Evolutionary conservation across 2,888 invertebrate genomes (phyloP), one percentile per base, ranked within the genome.

Genomic region (Halocaridina rubra): DNA sequence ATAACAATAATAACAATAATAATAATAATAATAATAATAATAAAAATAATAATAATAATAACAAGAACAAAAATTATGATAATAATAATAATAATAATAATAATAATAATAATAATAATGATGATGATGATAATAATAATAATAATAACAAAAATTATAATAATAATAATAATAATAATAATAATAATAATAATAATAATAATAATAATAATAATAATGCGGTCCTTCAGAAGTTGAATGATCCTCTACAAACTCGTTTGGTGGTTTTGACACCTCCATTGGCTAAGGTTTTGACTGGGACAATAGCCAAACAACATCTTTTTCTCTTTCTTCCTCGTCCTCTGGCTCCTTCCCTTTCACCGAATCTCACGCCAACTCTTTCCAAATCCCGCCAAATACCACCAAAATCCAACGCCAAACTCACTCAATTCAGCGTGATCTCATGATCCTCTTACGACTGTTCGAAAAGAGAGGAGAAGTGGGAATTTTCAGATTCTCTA

Each of bases 311-410:
- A 3, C 24, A 64, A 19, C 67, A 67, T 16, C 67, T 24, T 7
- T 29, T 3, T 27, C 22, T 0, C 27, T 67, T 1, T n/a, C 69
- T 30, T 13, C 8, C 10, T 27, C 32, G 10, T 30, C 64, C 30
- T 0, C n/a, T n/a, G 3, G n/a, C 64, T 22, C 61, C 4, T 1
- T 1, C 19, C 64, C 3, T 24, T 30, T 69, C 69, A 30, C 69
- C 67, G 5, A 67, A 67, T 67, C 67, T 67, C 67, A 13, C 67
- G 67, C 67, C 67, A 67, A 67, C 61, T 61, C 61, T 61, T 61
- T n/a, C 61, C 64, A 64, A 29, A 69, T 69, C 69, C 30, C 69
- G 16, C n/a, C 69, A 69, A 69, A 69, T 69, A 27, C 69, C 29
- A 30, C 32, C n/a, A 27, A 69, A 69, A 69, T 69, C 69, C 69